Conservation (phyloP, 2,888 invertebrate genomes). For the Andrena minutula region DNA sequence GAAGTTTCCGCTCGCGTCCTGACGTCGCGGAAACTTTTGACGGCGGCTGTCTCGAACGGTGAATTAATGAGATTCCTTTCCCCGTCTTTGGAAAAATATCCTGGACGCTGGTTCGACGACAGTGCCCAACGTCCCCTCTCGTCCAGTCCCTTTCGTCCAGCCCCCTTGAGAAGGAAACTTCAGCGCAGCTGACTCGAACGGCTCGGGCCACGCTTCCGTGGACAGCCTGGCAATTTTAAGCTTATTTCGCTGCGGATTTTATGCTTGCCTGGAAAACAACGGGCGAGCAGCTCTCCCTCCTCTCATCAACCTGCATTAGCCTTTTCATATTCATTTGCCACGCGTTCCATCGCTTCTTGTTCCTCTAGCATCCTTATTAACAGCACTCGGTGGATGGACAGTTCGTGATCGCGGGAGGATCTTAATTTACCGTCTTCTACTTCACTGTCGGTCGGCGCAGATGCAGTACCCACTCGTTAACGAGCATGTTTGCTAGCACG, state of each 20-base stretch:
- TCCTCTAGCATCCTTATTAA: too few relatives aligned
- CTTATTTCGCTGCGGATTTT: conserved; percentile 80
- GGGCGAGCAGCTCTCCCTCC: conserved; percentile 6
- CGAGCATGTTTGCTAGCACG: too few relatives aligned
- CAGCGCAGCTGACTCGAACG: conserved; percentile 39
- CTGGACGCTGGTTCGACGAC: conserved; percentile 28
- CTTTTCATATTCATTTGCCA: conserved; percentile 1
- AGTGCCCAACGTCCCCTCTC: conserved; percentile 1
- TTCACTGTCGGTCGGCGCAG: too few relatives aligned
- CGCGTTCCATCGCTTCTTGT: conserved; percentile 22
- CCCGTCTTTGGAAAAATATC: conserved; percentile 79
- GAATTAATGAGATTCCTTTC: conserved; percentile 83
- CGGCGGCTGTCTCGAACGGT: conserved; percentile 70
- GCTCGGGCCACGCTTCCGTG: conserved; percentile 44
- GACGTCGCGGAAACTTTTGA: conserved; percentile 78
- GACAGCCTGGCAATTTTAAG: conserved; percentile 79
- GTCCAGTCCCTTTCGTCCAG: conserved; percentile 28
- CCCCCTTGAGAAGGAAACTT: conserved; percentile 46
- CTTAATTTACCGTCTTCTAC: too few relatives aligned
- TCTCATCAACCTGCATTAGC: background rate
- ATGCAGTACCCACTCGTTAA: too few relatives aligned
- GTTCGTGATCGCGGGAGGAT: too few relatives aligned
- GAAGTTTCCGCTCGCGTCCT: conserved; percentile 70
- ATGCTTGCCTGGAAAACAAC: conserved; percentile 67
- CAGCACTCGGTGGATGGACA: too few relatives aligned